A percentile compares a stretch with the other conserved stretches of the same genome.
These are phyloP conservation scores for Pseudocheirus occidentalis DNA, from an alignment of 2,797 vertebrate genomes.

Conservation along the genomic window DNA sequence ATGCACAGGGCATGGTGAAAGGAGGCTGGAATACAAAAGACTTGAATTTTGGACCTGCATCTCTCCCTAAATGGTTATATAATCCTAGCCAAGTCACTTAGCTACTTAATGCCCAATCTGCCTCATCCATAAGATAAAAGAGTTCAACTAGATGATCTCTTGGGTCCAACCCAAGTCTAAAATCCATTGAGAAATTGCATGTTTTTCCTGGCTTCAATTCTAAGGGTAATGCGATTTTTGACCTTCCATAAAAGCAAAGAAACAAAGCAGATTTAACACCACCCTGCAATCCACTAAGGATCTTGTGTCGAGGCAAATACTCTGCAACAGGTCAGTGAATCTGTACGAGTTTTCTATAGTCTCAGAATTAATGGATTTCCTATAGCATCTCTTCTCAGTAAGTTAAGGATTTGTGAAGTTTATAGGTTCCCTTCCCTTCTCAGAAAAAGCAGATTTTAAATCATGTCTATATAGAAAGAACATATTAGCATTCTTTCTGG, in stretches of 20 bases:
- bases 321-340: slow-evolving; percentile 47
- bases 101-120: neutral
- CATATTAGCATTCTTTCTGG: slow-evolving; percentile 58
- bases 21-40: neutral
- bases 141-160: neutral
- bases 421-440: slow-evolving; percentile 67
- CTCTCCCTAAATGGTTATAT: neutral
- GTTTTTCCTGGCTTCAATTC: slow-evolving; percentile 53
- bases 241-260: slow-evolving; percentile 31
- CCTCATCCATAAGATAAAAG: slow-evolving; percentile 35
- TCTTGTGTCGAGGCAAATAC: slow-evolving; percentile 43
- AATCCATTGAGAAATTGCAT: neutral
- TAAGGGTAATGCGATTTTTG: slow-evolving; percentile 51
- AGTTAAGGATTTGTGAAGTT: slow-evolving; percentile 57
- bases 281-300: slow-evolving; percentile 57
- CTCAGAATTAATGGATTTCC: slow-evolving; percentile 65
- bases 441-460: slow-evolving; percentile 55
- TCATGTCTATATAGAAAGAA: slow-evolving; percentile 64
- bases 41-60: neutral
- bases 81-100: neutral
- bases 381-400: slow-evolving; percentile 17
- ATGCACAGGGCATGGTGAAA: neutral
- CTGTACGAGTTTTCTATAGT: slow-evolving; percentile 63
- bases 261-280: slow-evolving; percentile 55
- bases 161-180: neutral